Base-by-base conservation (phyloP, 2,113 vertebrate species). In the Podocnemis expansa region DNA sequence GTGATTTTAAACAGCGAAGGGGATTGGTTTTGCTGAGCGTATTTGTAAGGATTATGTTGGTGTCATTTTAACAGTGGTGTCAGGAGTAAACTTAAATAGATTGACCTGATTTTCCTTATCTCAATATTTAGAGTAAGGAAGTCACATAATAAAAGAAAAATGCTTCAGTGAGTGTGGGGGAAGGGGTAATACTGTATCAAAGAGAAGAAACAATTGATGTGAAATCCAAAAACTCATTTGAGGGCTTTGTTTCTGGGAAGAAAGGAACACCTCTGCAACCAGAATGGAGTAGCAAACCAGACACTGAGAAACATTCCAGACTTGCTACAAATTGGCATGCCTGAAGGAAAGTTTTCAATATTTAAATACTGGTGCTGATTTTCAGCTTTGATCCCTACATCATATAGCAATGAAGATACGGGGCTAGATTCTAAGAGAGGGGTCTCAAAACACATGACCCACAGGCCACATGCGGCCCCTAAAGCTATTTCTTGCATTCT, bases 281-380 rank as follows among this genome's bases (percentile, higher is more conserved):
- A 41, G 49, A 47, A 82, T n/a, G 21, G 85, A 79, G 52, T 78
- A 49, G 24, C 87, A 83, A 91, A 85, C 85, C 73, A 63, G 2
- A 81, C 83, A 91, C 91, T 90, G 91, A 63, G 88, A 95, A 93
- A 78, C 7, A 41, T 82, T 52, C 2, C 27, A 38, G 49, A 90
- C 63, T 43, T 89, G 63, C 80, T 84, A 45, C 73, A 84, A 67
- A 56, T 90, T 89, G 81, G 27, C 1, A 0, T 85, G 63, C 85
- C 84, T 41, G 31, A 12, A 45, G 73, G 49, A 21, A 93, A 73
- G 22, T 43, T 94, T 76, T 43, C 25, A 45, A 84, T 85, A 8
- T 89, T 89, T 43, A 45, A 17, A 91, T 91, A 34, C 10, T 31
- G 17, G 22, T 63, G 16, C 27, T 51, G 19, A 3, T 91, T 93